Conservation (phyloP, 2,113 vertebrate species). For the Sylvia atricapilla region DNA sequence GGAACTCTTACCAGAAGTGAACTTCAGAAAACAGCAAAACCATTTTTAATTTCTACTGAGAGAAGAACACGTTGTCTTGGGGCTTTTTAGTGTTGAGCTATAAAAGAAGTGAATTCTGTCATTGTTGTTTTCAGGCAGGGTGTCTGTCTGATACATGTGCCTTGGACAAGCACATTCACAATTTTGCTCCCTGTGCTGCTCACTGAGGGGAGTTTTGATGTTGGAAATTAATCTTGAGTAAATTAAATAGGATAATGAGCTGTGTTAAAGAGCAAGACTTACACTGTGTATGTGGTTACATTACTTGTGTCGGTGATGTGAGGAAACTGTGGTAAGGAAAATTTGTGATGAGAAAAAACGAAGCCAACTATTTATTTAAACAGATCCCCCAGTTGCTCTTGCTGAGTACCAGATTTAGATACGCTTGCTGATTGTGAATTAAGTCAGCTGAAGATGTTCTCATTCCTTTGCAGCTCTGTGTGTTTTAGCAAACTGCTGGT, state of each 20-base stretch:
- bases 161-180: not conserved
- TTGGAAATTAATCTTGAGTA: not conserved
- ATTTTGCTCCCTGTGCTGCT: not conserved
- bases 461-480: not conserved
- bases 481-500: conserved; percentile 28
- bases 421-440: conserved; percentile 7
- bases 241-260: not conserved
- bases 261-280: not conserved
- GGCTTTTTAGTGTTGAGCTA: not conserved
- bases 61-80: not conserved
- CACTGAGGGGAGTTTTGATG: not conserved
- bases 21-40: not conserved
- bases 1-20: not conserved
- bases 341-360: not conserved
- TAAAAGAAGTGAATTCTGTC: not conserved
- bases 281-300: rapidly evolving
- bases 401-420: not conserved
- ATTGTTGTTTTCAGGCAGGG: not conserved
- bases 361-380: not conserved
- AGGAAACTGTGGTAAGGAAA: not conserved
- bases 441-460: conserved; percentile 29
- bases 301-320: not conserved
- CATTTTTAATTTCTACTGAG: not conserved
- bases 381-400: not conserved
- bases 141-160: not conserved